Conservation (phyloP, 2,113 vertebrate species). For the Toxotes jaculatrix region DNA sequence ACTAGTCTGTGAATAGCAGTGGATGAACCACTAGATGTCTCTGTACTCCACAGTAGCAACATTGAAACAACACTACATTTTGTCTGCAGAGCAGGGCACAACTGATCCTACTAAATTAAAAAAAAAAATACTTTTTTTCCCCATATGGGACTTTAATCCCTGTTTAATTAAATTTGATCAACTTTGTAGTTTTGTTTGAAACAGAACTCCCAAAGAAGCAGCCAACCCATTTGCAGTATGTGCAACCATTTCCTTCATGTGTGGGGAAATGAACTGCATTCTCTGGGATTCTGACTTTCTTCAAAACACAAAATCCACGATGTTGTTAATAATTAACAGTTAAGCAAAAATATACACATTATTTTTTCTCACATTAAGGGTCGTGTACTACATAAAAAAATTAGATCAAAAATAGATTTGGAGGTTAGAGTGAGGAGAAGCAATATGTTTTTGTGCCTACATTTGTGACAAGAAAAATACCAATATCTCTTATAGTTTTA, state of each 20-base stretch:
- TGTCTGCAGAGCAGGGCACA: constrained; percentile 33
- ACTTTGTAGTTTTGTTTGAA: constrained; percentile 15
- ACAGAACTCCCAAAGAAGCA: constrained; percentile 17
- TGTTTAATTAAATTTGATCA: constrained; percentile 20
- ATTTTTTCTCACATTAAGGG: constrained; percentile 51
- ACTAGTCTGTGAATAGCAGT: constrained; percentile 21
- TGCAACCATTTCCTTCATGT: not conserved
- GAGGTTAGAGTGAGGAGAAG: constrained; percentile 47
- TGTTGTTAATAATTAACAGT: constrained; percentile 25
- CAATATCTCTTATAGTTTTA: constrained; percentile 45
- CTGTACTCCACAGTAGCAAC: constrained; percentile 63
- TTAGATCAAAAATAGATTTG: constrained; percentile 56
- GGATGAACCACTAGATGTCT: constrained; percentile 69
- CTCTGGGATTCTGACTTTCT: constrained; percentile 21
- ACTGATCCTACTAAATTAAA: constrained; percentile 30
- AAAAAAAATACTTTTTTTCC: not conserved
- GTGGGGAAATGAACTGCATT: constrained; percentile 5
- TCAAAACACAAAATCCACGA: constrained; percentile 10
- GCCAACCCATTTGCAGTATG: not conserved
- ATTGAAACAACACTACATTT: constrained; percentile 29
- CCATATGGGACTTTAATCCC: not conserved
- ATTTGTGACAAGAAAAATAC: constrained; percentile 54
- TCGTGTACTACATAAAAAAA: constrained; percentile 28
- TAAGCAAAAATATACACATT: constrained; percentile 17
- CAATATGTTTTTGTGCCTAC: constrained; percentile 44